Percentiles rank a stretch among this genome's conserved stretches.
Evolutionary conservation across 2,888 invertebrate species (phyloP).

Genomic region (Synergus japonicus): DNA sequence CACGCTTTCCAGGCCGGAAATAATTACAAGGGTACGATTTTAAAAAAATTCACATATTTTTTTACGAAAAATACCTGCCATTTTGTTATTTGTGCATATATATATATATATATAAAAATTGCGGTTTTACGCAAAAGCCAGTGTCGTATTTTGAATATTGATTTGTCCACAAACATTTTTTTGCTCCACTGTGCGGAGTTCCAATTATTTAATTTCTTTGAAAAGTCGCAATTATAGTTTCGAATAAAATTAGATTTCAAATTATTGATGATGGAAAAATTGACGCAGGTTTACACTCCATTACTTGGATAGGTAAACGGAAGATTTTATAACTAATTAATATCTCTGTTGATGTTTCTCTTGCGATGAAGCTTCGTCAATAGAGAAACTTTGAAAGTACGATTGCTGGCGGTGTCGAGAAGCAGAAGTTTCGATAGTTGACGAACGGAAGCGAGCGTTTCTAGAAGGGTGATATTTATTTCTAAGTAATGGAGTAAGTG

Average conservation of each 20-base stretch:
- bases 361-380: conserved; percentile 48
- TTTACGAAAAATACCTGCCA: no score
- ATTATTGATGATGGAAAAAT: conserved; percentile 2
- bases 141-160: no score
- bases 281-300: conserved; percentile 47
- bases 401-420: conserved; percentile 45
- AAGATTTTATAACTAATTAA: conserved; percentile 67
- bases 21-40: not conserved
- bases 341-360: conserved; percentile 71
- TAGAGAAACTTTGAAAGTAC: conserved; percentile 49
- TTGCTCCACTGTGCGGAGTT: no score
- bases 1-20: conserved; percentile 52
- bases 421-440: conserved; percentile 42
- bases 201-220: not conserved
- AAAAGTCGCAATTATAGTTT: not conserved
- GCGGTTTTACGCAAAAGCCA: no score
- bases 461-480: conserved; percentile 26
- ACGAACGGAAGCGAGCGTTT: conserved; percentile 1
- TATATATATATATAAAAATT: no score
- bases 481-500: conserved; percentile 19
- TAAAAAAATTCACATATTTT: no score
- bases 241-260: not conserved
- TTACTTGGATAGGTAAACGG: conserved; percentile 46
- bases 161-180: no score
- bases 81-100: no score